Percentiles rank a stretch among this genome's conserved stretches.
phyloP scores from a whole-genome alignment of 1,140 invertebrate species.

The Atta texana region DNA sequence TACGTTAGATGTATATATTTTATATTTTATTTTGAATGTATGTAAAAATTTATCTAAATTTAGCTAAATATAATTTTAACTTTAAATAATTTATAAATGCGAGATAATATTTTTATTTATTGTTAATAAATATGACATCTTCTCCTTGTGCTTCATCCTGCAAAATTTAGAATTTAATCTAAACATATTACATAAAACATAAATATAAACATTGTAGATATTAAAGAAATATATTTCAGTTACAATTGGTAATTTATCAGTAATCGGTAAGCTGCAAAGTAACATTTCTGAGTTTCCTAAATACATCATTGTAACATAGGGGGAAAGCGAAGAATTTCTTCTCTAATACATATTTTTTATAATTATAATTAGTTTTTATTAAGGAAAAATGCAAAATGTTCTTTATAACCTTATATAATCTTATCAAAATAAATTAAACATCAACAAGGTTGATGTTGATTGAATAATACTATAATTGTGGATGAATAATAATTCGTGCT shows the following conservation, averaged over 20 bases:
- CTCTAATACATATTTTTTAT: neutral
- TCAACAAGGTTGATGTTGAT: too few species aligned
- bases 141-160: neutral
- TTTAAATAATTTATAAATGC: constrained; percentile 13
- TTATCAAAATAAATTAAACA: neutral
- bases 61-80: too few species aligned
- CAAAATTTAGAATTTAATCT: neutral
- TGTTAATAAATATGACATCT: neutral
- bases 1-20: neutral
- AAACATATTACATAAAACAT: neutral
- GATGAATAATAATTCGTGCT: neutral
- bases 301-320: neutral
- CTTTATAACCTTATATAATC: neutral
- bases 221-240: constrained; percentile 5
- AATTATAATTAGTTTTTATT: neutral
- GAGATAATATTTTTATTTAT: neutral
- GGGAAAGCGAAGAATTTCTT: neutral
- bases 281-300: neutral
- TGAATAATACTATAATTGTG: neutral
- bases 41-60: neutral
- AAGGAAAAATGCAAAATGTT: neutral
- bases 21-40: neutral
- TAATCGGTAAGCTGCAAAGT: neutral
- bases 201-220: neutral
- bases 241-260: constrained; percentile 4